Percentiles rank a stretch among this genome's conserved stretches.
Conservation (phyloP, 64 coral and sea anemone genomes). For the Stylophora pistillata region DNA sequence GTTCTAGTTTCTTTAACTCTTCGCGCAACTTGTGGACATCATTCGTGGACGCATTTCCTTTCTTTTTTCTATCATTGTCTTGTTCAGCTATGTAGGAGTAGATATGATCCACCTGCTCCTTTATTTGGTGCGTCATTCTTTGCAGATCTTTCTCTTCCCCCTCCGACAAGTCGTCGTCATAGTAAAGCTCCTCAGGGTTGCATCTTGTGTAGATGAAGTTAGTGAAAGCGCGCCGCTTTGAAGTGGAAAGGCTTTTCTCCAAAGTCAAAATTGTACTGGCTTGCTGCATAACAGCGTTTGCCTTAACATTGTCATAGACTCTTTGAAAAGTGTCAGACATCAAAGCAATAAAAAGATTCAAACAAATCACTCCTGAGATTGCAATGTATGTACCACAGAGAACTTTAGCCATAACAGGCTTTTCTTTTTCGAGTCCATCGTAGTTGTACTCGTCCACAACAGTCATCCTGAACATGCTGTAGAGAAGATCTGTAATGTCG, state of each 20-base stretch:
- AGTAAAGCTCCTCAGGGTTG: conserved; percentile 84
- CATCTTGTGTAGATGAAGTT: conserved; percentile 87
- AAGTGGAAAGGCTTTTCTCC: conserved; percentile 74
- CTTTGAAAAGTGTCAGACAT: conserved; percentile 98
- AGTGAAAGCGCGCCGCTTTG: conserved; percentile 64
- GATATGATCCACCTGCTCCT: conserved; percentile 74
- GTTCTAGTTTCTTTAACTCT: conserved; percentile 69
- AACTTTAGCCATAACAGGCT: conserved; percentile 92
- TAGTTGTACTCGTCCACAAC: conserved; percentile 97
- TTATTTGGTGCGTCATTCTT: conserved; percentile 93
- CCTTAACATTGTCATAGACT: conserved; percentile 97
- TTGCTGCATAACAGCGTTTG: conserved; percentile 96
- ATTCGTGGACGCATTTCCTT: background rate
- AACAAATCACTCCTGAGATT: conserved; percentile 80
- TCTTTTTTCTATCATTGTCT: conserved; percentile 32
- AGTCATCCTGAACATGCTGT: conserved; percentile 93
- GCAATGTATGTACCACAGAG: conserved; percentile 95
- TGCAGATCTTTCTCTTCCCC: conserved; percentile 79
- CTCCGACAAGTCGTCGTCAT: conserved; percentile 82
- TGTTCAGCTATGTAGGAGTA: conserved; percentile 51
- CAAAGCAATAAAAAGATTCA: conserved; percentile 94
- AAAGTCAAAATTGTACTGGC: conserved; percentile 73
- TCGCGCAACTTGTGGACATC: conserved; percentile 51
- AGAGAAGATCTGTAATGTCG: conserved; percentile 71
- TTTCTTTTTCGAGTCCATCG: conserved; percentile 62